phyloP scores from a whole-genome alignment of 2,888 invertebrate genomes.

The Cataglyphis altisquamis region DNA sequence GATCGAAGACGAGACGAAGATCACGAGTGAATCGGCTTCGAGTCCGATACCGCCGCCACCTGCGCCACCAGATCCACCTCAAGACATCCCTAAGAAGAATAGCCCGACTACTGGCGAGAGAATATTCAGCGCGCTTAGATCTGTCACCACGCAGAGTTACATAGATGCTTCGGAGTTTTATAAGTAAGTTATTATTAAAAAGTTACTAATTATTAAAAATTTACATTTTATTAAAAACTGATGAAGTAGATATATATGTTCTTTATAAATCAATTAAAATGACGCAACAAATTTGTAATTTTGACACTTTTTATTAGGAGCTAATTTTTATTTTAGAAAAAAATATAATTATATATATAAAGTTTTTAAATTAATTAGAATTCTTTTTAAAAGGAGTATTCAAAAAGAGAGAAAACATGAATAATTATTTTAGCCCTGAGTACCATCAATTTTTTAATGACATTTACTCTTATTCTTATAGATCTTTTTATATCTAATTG shows the following conservation, averaged over 20 bases:
- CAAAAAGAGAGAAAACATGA: not conserved
- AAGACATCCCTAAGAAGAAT: constrained; percentile 71
- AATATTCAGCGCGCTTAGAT: constrained; percentile 83
- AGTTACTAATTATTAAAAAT: not conserved
- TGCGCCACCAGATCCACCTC: constrained; percentile 80
- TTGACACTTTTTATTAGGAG: not conserved
- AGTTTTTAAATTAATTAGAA: not conserved
- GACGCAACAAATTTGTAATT: not conserved
- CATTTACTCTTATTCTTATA: not conserved
- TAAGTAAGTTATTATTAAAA: constrained; percentile 76
- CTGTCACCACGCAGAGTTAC: constrained; percentile 83
- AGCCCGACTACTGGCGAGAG: constrained; percentile 83
- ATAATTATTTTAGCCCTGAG: not conserved
- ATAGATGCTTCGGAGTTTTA: constrained; percentile 85
- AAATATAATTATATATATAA: not conserved
- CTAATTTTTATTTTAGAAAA: not conserved
- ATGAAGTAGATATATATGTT: not conserved
- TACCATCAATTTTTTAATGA: not conserved
- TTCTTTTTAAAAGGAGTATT: not conserved
- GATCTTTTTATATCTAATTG: not conserved
- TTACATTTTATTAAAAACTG: not conserved
- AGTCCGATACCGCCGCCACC: constrained; percentile 81
- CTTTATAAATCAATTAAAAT: not conserved
- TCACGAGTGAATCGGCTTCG: constrained; percentile 65
- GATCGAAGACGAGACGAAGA: constrained; percentile 64